Base-by-base conservation (phyloP, 2,113 vertebrate species). In the Austrofundulus limnaeus region DNA sequence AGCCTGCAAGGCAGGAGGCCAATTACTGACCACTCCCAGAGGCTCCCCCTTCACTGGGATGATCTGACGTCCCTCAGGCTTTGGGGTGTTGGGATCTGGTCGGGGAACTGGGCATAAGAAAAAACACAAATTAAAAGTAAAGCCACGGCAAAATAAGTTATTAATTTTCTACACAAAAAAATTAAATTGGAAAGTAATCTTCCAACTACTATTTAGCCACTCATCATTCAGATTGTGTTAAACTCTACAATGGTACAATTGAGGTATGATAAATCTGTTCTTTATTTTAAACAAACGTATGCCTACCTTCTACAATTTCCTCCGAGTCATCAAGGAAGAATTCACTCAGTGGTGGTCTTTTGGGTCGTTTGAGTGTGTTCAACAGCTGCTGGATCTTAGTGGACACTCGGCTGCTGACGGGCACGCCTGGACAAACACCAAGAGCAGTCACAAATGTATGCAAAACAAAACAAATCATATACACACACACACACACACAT, bases 321-420 rank as follows among this genome's bases (percentile, higher is more conserved):
- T 99, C 97, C 68, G 95, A 92, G 84, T 99, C 97, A 79, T 99
- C 96, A 50, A 96, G 92, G 84, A 98, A 98, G 83, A 96, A 97
- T 55, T 98, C 96, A 47, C 95, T 96, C 87, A 98, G 93, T 2
- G 96, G 95, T 15, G 95, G 95, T 34, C 96, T 92, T 83, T 98
- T 99, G 14, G 97, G 96, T 77, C 96, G 92, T 81, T 98, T 98
- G 82, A 99, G 92, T n/a, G 97, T 99, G 89, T 98, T 99, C 16
- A 99, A 92, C 85, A 99, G 87, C 87, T 99, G 97, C 76, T 99
- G 97, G 73, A 99, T 99, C 93, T 98, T 99, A 3, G 95, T 97
- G 82, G 97, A 99, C 77, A 99, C 96, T 86, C 95, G 93, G 82
- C 95, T 97, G 81, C 74, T 96, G 83, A 96, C 95, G 43, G 96